phyloP scores from a whole-genome alignment of 2,888 invertebrate genomes.

The Erebia palarica region DNA sequence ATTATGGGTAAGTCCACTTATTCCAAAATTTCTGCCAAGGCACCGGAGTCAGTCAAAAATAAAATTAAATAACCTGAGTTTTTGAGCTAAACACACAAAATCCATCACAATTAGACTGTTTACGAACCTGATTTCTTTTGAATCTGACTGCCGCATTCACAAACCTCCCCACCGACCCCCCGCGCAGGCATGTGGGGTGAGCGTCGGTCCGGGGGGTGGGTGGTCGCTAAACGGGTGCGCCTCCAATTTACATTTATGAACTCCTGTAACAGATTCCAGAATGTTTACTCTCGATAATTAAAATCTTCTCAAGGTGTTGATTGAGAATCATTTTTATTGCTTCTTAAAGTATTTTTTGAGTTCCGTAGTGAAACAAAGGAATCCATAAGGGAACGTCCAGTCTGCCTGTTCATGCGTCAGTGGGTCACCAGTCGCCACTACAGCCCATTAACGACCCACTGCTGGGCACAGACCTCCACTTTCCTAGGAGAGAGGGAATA shows the following conservation, averaged over 20 bases:
- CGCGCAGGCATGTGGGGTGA: constrained; percentile 41
- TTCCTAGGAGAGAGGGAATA: too few relatives aligned
- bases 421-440: too few relatives aligned
- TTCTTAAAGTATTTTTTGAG: not conserved
- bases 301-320: constrained; percentile 61
- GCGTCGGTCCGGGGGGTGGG: constrained; percentile 33
- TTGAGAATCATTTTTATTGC: not conserved
- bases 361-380: too few relatives aligned
- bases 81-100: constrained; percentile 15
- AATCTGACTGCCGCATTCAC: constrained; percentile 38
- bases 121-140: constrained; percentile 39
- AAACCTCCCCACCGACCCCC: constrained; percentile 43
- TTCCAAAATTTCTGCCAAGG: not conserved
- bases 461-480: too few relatives aligned
- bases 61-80: not conserved
- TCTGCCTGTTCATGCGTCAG: too few relatives aligned
- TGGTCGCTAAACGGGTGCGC: constrained; percentile 71
- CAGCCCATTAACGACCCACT: too few relatives aligned
- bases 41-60: not conserved
- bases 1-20: too few relatives aligned
- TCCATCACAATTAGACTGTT: constrained; percentile 24
- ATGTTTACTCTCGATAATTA: constrained; percentile 81
- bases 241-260: constrained; percentile 82
- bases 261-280: constrained; percentile 77
- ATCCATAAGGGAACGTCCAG: too few relatives aligned